Evolutionary conservation across 2,113 vertebrate species (phyloP), one percentile per base, ranked within the genome.

Genomic region (Scytalopus superciliaris): DNA sequence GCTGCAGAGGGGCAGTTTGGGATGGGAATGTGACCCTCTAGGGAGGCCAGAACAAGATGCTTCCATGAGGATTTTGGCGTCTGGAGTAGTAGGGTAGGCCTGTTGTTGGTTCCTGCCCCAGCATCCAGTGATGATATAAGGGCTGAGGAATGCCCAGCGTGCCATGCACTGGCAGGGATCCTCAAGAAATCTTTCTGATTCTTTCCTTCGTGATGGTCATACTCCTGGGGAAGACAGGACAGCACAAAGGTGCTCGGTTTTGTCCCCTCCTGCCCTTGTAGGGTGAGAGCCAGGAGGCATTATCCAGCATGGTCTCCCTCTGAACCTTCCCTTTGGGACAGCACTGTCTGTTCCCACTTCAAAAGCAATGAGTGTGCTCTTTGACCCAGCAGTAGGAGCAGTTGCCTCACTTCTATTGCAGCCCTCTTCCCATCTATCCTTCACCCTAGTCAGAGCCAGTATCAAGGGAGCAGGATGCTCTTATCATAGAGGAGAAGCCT

Each of bases 361-460:
- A 53, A 9, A 70, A 63, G 81, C 14, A 3, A 91, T 42, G 53
- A 74, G 53, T 28, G 17, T 15, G 53, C 22, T 91, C 81, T 86
- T 49, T 75, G 91, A 68, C 66, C 86, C 86, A 39, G 19, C 68
- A 35, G 50, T 12, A 74, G 80, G 68, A 94, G 76, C 92, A 75
- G 76, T 84, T 94, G 59, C 85, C 73, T 96, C 88, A 45, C 52
- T 72, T 81, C 47, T 53, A 0, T 68, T 82, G 53, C 83, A 93
- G 76, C 72, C 76, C 68, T 63, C 90, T 95, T 81, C 94, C 92
- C 88, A 83, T 68, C 63, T 89, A 64, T 84, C 88, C 63, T 89
- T 89, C 84, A 96, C 86, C 68, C 76, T 63, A 33, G 30, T 70
- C 75, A 87, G 73, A 94, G 84, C 88, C 85, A 80, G 72, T 42